A percentile compares a stretch with the other conserved stretches of the same genome.
Evolutionary conservation across 1,140 invertebrate species (phyloP).

Genomic region (Drosophila tristis): DNA sequence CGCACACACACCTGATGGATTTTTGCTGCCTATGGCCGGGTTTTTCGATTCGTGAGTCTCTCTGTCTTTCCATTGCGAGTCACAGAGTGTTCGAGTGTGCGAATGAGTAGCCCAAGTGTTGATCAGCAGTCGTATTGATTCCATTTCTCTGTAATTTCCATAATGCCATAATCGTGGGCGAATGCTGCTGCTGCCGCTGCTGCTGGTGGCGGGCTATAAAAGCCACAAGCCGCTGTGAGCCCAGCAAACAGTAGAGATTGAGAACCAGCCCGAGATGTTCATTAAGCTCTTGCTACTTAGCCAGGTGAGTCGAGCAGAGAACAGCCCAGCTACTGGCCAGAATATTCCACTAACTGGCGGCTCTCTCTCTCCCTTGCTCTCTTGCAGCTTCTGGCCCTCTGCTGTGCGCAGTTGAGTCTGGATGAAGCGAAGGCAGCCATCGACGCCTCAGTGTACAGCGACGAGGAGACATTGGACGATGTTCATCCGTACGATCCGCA

Average conservation of each 20-base stretch:
- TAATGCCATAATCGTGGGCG: constrained; percentile 53
- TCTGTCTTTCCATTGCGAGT: neutral
- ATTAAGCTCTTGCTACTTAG: constrained; percentile 57
- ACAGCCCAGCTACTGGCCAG: neutral
- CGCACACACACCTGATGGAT: constrained; percentile 24
- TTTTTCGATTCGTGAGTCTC: constrained; percentile 19
- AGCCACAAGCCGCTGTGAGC: constrained; percentile 13
- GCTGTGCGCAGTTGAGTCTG: constrained; percentile 14
- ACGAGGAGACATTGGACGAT: constrained; percentile 46
- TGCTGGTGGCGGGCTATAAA: constrained; percentile 45
- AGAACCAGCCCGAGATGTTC: constrained; percentile 39
- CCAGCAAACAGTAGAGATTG: constrained; percentile 35
- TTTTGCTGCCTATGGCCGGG: constrained; percentile 11
- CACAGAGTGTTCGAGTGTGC: constrained; percentile 10
- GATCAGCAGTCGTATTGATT: neutral
- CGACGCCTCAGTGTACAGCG: constrained; percentile 35
- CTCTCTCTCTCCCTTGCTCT: neutral
- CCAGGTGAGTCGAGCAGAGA: constrained; percentile 33
- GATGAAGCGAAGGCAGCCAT: constrained; percentile 26
- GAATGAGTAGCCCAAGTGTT: neutral
- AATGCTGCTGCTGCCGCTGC: constrained; percentile 13
- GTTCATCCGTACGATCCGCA: neutral
- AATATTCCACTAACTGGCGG: neutral
- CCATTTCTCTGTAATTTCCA: constrained; percentile 37
- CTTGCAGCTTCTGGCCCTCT: constrained; percentile 45